Percentiles rank a stretch among this genome's conserved stretches.
Conservation (phyloP, 2,888 invertebrate genomes). For the Myathropa florea region DNA sequence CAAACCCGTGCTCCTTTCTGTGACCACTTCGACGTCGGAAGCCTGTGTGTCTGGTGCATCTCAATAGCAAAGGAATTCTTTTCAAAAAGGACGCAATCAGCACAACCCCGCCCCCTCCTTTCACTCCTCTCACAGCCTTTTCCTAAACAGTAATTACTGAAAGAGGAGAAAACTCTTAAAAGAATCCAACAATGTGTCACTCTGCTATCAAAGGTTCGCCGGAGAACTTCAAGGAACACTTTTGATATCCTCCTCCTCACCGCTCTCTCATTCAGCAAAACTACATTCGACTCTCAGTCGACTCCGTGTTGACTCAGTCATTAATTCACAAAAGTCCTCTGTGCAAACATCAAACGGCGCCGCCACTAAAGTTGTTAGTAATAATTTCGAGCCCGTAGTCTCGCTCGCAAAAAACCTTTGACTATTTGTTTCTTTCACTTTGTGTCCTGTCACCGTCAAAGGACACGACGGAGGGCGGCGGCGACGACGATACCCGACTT, state of each 20-base stretch:
- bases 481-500: too few species aligned
- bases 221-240: slow-evolving; percentile 4
- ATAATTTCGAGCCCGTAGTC: background rate
- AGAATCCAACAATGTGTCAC: background rate
- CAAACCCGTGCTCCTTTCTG: too few species aligned
- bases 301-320: slow-evolving; percentile 13
- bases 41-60: too few species aligned
- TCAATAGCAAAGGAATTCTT: too few species aligned
- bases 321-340: slow-evolving; percentile 49
- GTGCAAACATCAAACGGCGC: background rate
- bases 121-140: too few species aligned
- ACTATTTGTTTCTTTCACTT: slow-evolving; percentile 17
- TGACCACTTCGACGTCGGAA: too few species aligned
- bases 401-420: slow-evolving; percentile 2
- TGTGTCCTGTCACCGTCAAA: slow-evolving; percentile 26
- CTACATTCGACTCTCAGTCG: background rate
- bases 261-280: background rate
- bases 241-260: background rate
- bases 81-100: too few species aligned
- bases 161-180: background rate
- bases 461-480: background rate
- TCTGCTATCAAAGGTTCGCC: slow-evolving; percentile 1
- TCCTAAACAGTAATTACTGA: background rate
- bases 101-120: too few species aligned
- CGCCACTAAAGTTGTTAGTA: slow-evolving; percentile 21